phyloP scores from a whole-genome alignment of 2,797 vertebrate genomes.

The Pristis pectinata region DNA sequence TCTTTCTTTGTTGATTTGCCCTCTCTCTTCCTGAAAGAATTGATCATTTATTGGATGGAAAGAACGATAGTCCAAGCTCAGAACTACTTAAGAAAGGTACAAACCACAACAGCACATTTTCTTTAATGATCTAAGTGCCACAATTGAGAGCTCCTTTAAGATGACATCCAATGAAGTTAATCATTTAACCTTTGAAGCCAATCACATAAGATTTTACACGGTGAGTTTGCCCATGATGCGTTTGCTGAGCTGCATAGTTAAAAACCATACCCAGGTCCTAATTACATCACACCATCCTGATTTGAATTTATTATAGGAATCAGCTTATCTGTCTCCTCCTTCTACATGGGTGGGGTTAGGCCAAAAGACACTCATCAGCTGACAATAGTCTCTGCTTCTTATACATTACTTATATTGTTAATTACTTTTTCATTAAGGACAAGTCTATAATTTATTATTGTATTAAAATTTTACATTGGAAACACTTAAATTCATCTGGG shows the following conservation, averaged over 20 bases:
- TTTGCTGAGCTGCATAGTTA: background rate
- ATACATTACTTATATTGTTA: background rate
- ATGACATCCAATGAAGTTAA: background rate
- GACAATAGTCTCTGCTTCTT: background rate
- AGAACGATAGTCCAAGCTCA: background rate
- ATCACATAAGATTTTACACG: background rate
- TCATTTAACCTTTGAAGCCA: background rate
- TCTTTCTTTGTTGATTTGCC: background rate
- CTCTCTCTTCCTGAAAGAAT: background rate
- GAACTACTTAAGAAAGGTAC: background rate
- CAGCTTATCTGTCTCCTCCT: background rate
- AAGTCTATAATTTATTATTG: background rate
- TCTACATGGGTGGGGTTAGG: background rate
- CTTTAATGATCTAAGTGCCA: background rate
- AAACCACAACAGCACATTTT: background rate
- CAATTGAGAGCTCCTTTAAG: background rate
- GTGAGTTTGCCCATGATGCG: background rate
- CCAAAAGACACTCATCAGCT: too few relatives aligned
- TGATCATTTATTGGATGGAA: background rate
- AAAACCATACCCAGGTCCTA: background rate
- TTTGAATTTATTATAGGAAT: background rate
- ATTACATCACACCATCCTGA: background rate
- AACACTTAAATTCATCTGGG: background rate
- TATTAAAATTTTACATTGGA: background rate
- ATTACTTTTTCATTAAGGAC: background rate